A percentile compares a stretch with the other conserved stretches of the same genome.
Evolutionary conservation across 1,140 invertebrate genomes (phyloP).

Genomic region (Tribolium madens): DNA sequence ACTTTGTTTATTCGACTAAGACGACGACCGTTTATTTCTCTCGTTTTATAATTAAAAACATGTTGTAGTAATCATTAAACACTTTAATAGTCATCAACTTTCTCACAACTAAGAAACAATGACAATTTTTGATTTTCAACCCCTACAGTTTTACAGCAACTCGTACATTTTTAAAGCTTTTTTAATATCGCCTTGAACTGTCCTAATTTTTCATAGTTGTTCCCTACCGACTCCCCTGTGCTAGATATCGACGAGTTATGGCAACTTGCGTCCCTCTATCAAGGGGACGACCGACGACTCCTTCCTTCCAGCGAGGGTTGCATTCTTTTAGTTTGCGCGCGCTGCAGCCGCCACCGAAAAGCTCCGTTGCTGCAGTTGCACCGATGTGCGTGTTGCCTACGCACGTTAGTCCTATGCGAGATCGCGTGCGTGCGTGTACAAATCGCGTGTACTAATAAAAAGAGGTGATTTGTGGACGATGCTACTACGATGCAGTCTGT

Average conservation of each 20-base stretch:
- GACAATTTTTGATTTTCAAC: too few species aligned
- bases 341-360: conserved; percentile 50
- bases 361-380: conserved; percentile 59
- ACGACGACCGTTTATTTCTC: too few species aligned
- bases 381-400: conserved; percentile 58
- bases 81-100: too few species aligned
- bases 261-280: conserved; percentile 47
- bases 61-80: too few species aligned
- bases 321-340: conserved; percentile 60
- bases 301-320: conserved; percentile 54
- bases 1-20: background rate
- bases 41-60: background rate
- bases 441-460: background rate
- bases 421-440: conserved; percentile 46
- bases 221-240: background rate
- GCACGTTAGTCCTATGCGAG: conserved; percentile 51
- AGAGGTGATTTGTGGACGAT: conserved; percentile 30
- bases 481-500: conserved; percentile 15
- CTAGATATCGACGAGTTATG: conserved; percentile 31
- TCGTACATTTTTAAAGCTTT: too few species aligned
- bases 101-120: too few species aligned
- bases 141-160: too few species aligned
- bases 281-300: conserved; percentile 56
- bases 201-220: conserved; percentile 20
- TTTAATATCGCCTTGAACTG: background rate